phyloP scores from a whole-genome alignment of 2,113 vertebrate genomes.

The Mus pahari region DNA sequence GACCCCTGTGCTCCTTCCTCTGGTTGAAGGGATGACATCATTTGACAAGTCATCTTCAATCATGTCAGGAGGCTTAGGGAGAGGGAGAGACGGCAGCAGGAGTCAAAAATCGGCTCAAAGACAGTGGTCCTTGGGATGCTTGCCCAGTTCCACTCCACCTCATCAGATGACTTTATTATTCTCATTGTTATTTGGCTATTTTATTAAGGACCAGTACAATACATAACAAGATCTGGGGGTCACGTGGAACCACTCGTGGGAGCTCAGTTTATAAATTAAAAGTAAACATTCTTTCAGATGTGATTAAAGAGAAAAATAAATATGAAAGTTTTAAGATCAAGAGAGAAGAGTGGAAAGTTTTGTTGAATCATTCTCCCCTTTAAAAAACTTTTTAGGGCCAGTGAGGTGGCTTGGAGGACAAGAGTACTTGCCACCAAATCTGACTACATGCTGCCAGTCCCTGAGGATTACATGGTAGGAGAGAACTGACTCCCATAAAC shows the following conservation, averaged over 20 bases:
- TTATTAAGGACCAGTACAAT: constrained; percentile 29
- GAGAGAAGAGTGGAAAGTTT: not conserved
- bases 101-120: constrained; percentile 69
- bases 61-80: constrained; percentile 72
- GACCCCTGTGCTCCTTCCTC: not conserved
- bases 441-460: not conserved
- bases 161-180: constrained; percentile 53
- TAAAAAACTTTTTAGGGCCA: not conserved
- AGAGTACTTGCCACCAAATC: not conserved
- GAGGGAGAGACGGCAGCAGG: constrained; percentile 45
- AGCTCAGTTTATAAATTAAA: constrained; percentile 60
- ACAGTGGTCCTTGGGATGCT: constrained; percentile 70
- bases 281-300: constrained; percentile 33
- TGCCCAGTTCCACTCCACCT: constrained; percentile 70
- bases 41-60: constrained; percentile 71
- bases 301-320: constrained; percentile 39
- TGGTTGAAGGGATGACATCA: constrained; percentile 73
- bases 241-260: constrained; percentile 19
- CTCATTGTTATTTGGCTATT: constrained; percentile 49
- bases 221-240: constrained; percentile 50
- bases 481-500: not conserved
- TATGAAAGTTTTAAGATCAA: constrained; percentile 6
- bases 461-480: not conserved
- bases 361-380: not conserved
- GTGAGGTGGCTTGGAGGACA: not conserved